These are phyloP conservation scores for Seriola rivoliana DNA, from an alignment of 2,113 vertebrate genomes.

Conservation along the genomic window DNA sequence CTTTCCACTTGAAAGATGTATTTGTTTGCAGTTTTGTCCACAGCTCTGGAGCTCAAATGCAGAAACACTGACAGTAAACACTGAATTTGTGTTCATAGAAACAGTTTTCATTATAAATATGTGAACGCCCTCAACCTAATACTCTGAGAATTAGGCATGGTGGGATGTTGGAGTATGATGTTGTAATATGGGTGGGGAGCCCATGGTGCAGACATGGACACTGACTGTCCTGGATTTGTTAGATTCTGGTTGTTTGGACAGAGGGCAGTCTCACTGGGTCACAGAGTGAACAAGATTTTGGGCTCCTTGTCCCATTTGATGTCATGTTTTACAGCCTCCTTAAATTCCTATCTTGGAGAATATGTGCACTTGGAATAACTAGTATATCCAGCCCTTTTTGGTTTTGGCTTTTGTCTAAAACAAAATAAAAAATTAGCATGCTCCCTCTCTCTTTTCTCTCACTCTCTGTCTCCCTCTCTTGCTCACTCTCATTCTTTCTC, in stretches of 20 bases:
- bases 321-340: constrained; percentile 25
- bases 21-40: constrained; percentile 8
- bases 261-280: constrained; percentile 59
- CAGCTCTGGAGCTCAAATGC: not conserved
- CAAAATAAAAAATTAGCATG: constrained; percentile 32
- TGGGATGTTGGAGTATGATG: constrained; percentile 59
- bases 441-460: constrained; percentile 4
- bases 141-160: constrained; percentile 12
- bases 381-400: constrained; percentile 5
- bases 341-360: constrained; percentile 28
- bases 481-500: constrained; percentile 74
- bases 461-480: constrained; percentile 57
- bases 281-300: constrained; percentile 43
- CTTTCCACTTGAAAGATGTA: not conserved
- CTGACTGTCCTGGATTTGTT: constrained; percentile 48
- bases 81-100: constrained; percentile 14
- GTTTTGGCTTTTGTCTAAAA: constrained; percentile 41
- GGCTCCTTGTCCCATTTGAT: constrained; percentile 35
- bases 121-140: constrained; percentile 43
- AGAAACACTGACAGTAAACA: not conserved
- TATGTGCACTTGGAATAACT: constrained; percentile 30
- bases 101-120: constrained; percentile 29
- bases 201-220: constrained; percentile 58
- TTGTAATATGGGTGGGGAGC: constrained; percentile 71
- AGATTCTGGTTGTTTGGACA: constrained; percentile 69